Evolutionary conservation across 2,797 vertebrate genomes (phyloP), one percentile per base, ranked within the genome.

Genomic region (Arvicola amphibius): DNA sequence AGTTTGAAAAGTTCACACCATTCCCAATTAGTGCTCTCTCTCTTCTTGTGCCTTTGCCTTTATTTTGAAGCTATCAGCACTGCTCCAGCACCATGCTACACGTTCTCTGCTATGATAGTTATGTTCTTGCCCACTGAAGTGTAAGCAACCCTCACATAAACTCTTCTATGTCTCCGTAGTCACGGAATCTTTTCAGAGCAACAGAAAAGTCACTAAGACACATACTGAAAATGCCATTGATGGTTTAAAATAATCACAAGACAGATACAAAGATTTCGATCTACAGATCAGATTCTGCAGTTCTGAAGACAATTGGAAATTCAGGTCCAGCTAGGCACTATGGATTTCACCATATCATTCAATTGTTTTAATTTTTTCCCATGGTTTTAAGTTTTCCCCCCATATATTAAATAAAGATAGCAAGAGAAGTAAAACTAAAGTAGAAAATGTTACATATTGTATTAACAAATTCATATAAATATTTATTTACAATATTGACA

Each of bases 261-360:
- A 65, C n/a, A 67, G 48, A 61, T 65, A 23, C 67, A 27, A 27
- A 63, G 25, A 0, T 3, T 63, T 12, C n/a, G 40, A 85, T 9
- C 73, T 34, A 90, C 63, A 73, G 7, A 32, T 14, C 34, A 32
- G 5, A 32, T 32, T 88, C 34, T 93, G 48, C 23, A 71, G 37
- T 56, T 34, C 25, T 46, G 2, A 32, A 48, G 21, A 21, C 3
- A 76, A 83, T 27, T 48, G 51, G 74, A 7, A 76, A 63, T 25
- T 17, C 77, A 23, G 51, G 96, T 96, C 87, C 93, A 95, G 84
- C 92, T 94, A 97, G 74, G 96, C 96, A 98, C 94, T 98, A 77
- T 80, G 96, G 56, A 97, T 88, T 89, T 65, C 3, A 48, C 5
- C 25, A 80, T 27, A 23, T 48, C 2, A 9, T 5, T 63, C 27